Percentiles rank a stretch among this genome's conserved stretches.
These are phyloP conservation scores for Hydrotaea cyrtoneurina DNA, from an alignment of 2,888 invertebrate species.

Conservation along the genomic window DNA sequence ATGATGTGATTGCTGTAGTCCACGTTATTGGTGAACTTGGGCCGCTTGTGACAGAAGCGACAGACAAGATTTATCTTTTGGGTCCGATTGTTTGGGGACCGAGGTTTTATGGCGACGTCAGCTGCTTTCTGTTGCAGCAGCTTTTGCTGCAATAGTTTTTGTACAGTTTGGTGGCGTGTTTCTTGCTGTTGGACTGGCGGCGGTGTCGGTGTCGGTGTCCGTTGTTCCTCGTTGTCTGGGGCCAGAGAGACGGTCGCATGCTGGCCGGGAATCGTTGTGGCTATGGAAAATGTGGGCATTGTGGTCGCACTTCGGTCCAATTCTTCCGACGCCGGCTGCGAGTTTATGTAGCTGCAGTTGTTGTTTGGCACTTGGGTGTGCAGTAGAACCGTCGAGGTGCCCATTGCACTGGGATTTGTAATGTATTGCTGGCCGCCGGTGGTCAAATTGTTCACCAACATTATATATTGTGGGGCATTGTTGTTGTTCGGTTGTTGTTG, in stretches of 20 bases:
- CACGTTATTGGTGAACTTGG: constrained; percentile 75
- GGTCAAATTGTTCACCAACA: constrained; percentile 51
- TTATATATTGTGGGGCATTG: constrained; percentile 46
- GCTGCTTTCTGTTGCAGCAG: constrained; percentile 56
- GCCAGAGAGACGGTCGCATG: constrained; percentile 9
- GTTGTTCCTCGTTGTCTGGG: background rate
- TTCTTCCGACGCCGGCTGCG: background rate
- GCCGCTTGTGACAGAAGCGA: constrained; percentile 77
- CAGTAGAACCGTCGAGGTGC: constrained; percentile 44
- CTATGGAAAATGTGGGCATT: constrained; percentile 11
- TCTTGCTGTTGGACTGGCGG: constrained; percentile 15
- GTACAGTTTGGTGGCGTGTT: constrained; percentile 51
- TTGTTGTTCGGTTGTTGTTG: constrained; percentile 41
- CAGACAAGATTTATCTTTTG: constrained; percentile 72
- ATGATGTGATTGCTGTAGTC: constrained; percentile 78
- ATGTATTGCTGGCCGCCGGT: constrained; percentile 32
- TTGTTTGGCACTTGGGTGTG: constrained; percentile 14
- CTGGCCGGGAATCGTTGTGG: constrained; percentile 7
- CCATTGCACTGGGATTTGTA: constrained; percentile 7
- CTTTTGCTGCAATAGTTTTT: constrained; percentile 62
- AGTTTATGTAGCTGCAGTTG: constrained; percentile 2
- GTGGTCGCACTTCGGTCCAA: background rate
- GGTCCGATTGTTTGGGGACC: constrained; percentile 37
- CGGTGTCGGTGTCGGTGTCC: background rate
- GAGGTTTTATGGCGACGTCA: constrained; percentile 51